Evolutionary conservation across 2,797 vertebrate genomes (phyloP).

Genomic region (Heterohyrax brucei): DNA sequence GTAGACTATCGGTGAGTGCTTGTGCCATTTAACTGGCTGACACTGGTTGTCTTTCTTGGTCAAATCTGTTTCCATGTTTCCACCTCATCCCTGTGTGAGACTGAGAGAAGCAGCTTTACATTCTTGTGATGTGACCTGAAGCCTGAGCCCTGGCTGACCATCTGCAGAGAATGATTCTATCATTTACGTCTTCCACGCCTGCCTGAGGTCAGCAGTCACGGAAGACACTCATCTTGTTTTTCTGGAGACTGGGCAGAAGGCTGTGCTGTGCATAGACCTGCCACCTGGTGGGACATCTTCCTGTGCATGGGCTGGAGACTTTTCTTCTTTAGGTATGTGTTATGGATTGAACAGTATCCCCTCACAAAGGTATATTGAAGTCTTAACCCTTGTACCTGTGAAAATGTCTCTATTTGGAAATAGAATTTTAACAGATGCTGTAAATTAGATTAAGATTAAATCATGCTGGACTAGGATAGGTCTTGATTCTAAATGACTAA

Average conservation of each 20-base stretch:
- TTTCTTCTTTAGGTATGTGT: not conserved
- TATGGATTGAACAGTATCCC: not conserved
- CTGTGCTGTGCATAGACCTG: rapidly evolving
- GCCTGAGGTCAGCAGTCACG: not conserved
- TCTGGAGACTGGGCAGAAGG: rapidly evolving
- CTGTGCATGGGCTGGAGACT: not conserved
- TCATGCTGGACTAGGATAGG: too few relatives aligned
- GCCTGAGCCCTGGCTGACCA: not conserved
- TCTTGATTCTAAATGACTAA: too few relatives aligned
- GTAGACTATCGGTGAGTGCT: rapidly evolving
- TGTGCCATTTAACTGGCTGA: rapidly evolving
- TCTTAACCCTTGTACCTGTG: not conserved
- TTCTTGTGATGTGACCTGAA: rapidly evolving
- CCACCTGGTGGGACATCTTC: rapidly evolving
- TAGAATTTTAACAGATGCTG: too few relatives aligned
- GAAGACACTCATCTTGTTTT: too few relatives aligned
- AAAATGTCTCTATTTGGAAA: too few relatives aligned
- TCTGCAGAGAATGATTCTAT: rapidly evolving
- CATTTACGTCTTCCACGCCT: not conserved
- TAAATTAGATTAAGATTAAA: too few relatives aligned
- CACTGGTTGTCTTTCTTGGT: rapidly evolving
- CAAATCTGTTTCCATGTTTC: too few relatives aligned
- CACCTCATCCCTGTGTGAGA: not conserved
- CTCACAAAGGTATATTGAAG: not conserved
- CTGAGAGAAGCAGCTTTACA: rapidly evolving